Percentiles rank a stretch among this genome's conserved stretches.
These are phyloP conservation scores for Pao palembangensis DNA, from an alignment of 2,113 vertebrate genomes.

Conservation along the genomic window DNA sequence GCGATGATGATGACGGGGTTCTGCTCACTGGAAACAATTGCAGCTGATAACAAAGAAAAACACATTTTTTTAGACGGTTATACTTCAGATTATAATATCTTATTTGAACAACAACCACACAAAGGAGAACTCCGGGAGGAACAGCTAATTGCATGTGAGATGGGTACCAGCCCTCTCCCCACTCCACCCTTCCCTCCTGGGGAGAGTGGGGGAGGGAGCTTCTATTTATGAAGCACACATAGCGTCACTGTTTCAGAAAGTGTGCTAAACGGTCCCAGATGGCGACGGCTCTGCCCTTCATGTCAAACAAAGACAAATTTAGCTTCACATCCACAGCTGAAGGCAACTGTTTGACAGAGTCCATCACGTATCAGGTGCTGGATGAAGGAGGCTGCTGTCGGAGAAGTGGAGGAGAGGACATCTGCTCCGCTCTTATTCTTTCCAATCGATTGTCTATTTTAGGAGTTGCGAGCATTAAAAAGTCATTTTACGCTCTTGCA, in stretches of 20 bases:
- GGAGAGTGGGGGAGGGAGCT: slow-evolving; percentile 39
- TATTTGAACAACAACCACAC: no score
- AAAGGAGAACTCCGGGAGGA: no score
- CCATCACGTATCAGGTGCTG: no score
- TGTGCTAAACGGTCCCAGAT: slow-evolving; percentile 79
- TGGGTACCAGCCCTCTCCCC: slow-evolving; percentile 30
- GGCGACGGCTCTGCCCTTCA: slow-evolving; percentile 71
- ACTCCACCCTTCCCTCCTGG: slow-evolving; percentile 3
- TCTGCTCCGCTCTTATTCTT: no score
- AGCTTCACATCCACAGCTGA: slow-evolving; percentile 58
- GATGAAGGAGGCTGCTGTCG: no score
- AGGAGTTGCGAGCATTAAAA: no score
- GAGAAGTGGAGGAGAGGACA: no score
- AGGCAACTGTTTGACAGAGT: no score
- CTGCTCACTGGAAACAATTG: slow-evolving; percentile 94
- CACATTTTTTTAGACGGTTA: slow-evolving; percentile 7
- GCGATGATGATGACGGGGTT: slow-evolving; percentile 99
- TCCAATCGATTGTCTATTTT: no score
- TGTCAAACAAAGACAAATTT: slow-evolving; percentile 80
- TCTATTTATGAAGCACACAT: slow-evolving; percentile 74
- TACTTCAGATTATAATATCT: no score
- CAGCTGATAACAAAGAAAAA: slow-evolving; percentile 75
- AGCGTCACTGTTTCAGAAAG: slow-evolving; percentile 76
- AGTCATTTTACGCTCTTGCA: no score
- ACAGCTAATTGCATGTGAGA: slow-evolving; percentile 9